phyloP scores from a whole-genome alignment of 2,888 invertebrate genomes.

The Meloe dianella region DNA sequence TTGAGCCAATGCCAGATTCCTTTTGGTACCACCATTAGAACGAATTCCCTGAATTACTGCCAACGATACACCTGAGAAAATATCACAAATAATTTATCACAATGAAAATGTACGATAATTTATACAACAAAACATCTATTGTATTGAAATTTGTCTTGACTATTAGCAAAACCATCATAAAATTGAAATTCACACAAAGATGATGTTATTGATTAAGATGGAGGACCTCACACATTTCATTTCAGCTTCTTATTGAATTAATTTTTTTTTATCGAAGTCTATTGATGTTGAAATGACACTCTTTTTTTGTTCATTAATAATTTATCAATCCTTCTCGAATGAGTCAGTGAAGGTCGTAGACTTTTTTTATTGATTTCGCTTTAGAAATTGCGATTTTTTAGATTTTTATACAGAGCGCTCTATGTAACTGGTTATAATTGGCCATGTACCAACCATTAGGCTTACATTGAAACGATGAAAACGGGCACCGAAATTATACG shows the following conservation, averaged over 20 bases:
- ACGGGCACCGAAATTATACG: no score
- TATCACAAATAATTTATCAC: no score
- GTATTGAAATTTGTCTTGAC: no score
- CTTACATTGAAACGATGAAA: no score
- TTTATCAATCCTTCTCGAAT: neutral
- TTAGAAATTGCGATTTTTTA: neutral
- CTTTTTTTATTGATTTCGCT: neutral
- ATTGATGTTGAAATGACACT: neutral
- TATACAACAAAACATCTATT: no score
- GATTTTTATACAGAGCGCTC: neutral
- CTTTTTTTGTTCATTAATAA: neutral
- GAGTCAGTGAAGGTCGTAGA: neutral
- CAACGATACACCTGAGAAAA: neutral
- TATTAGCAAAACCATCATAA: no score
- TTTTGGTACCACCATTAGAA: constrained; percentile 5
- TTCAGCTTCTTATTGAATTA: no score
- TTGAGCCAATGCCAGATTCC: neutral
- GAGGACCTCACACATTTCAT: neutral
- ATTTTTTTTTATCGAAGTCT: neutral
- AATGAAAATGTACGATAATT: no score
- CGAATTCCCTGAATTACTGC: neutral
- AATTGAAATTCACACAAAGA: no score
- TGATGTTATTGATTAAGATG: neutral
- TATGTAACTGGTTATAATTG: no score
- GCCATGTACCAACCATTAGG: no score